Conservation (phyloP, 2,888 invertebrate genomes). For the Myathropa florea region DNA sequence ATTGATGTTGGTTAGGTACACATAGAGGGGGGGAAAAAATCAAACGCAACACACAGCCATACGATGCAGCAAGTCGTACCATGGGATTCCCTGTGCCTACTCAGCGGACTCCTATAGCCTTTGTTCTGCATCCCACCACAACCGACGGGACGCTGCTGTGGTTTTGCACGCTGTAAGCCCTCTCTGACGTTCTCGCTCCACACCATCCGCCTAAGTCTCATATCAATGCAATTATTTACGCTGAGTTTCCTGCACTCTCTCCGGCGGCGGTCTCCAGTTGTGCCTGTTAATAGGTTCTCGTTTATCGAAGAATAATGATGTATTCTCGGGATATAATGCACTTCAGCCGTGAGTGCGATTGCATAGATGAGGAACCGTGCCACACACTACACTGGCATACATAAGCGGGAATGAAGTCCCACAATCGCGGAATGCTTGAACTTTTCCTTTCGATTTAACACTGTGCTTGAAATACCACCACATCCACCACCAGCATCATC, state of each 20-base stretch:
- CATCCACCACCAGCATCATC: neutral
- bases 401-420: neutral
- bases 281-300: constrained; percentile 28
- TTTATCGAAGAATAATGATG: constrained; percentile 50
- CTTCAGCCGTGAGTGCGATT: constrained; percentile 8
- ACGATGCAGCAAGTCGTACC: neutral
- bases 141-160: neutral
- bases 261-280: neutral
- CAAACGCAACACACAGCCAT: neutral
- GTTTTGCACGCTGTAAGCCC: constrained; percentile 17
- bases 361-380: neutral
- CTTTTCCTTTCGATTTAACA: constrained; percentile 17
- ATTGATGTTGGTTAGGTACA: neutral
- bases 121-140: neutral
- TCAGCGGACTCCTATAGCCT: neutral
- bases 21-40: neutral
- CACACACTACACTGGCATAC: neutral
- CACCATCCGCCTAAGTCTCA: constrained; percentile 13
- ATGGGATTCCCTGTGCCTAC: neutral
- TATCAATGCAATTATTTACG: constrained; percentile 34
- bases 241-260: constrained; percentile 1
- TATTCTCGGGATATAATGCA: constrained; percentile 25
- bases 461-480: neutral
- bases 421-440: constrained; percentile 23
- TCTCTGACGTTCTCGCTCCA: neutral